These are phyloP conservation scores for Pseudochromis fuscus DNA, from an alignment of 2,797 vertebrate species.

Conservation along the genomic window DNA sequence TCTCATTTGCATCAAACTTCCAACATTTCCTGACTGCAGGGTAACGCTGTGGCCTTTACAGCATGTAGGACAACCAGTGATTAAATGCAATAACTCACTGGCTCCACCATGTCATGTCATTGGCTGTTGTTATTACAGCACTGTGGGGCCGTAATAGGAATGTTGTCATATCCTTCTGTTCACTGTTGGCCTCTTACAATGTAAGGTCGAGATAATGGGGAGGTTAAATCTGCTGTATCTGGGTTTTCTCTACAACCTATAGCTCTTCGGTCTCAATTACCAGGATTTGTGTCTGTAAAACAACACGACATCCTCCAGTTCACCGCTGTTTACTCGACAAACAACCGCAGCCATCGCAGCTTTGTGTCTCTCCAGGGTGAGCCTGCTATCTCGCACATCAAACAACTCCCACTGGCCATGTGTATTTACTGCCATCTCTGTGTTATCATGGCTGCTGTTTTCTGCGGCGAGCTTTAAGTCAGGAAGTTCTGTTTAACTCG, in stretches of 20 bases:
- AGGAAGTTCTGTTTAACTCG: conserved; percentile 61
- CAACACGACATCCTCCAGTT: background rate
- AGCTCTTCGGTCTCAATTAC: background rate
- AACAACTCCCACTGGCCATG: background rate
- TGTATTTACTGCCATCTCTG: conserved; percentile 4
- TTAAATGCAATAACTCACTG: conserved; percentile 12
- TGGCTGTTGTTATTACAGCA: background rate
- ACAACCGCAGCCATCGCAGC: background rate
- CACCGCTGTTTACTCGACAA: background rate
- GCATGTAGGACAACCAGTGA: conserved; percentile 35
- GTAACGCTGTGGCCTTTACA: background rate
- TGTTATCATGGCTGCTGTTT: conserved; percentile 19
- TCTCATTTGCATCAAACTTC: background rate
- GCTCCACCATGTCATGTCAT: conserved; percentile 12
- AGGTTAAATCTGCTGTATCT: background rate
- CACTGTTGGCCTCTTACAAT: conserved; percentile 2
- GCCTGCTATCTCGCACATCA: background rate
- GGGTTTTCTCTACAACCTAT: background rate
- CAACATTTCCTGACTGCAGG: background rate
- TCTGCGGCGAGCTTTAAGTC: conserved; percentile 33
- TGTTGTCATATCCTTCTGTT: conserved; percentile 1
- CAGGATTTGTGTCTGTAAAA: background rate
- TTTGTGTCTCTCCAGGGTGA: too few relatives aligned
- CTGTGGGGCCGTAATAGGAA: background rate
- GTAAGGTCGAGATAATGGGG: background rate